Conservation (phyloP, 2,113 vertebrate species). For the Antigone vipio region DNA sequence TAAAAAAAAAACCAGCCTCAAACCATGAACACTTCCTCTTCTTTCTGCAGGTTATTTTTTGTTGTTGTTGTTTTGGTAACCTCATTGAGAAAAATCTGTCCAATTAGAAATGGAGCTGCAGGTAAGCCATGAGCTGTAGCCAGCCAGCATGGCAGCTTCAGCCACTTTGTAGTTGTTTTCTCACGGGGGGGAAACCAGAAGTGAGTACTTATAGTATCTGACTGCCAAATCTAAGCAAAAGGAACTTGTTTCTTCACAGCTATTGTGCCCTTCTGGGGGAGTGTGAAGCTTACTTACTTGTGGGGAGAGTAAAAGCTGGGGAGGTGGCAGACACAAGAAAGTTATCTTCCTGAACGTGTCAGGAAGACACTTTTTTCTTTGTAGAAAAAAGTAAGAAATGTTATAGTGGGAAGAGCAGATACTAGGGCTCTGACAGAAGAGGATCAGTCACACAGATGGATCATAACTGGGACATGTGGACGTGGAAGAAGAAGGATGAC, state of each 20-base stretch:
- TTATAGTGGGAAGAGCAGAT: background rate
- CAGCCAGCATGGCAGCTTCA: background rate
- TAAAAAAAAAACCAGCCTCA: background rate
- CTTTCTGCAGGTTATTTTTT: background rate
- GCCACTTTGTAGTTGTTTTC: background rate
- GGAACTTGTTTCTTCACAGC: background rate
- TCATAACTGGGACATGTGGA: background rate
- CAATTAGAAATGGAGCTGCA: background rate
- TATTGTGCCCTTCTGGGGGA: constrained; percentile 35
- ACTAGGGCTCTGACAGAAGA: background rate
- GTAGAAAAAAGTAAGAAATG: background rate
- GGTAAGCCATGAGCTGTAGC: background rate
- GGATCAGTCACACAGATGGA: background rate
- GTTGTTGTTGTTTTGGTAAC: no score
- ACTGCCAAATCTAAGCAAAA: background rate
- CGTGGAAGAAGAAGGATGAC: background rate
- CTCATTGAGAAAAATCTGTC: background rate
- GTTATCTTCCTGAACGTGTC: background rate
- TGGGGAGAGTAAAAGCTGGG: background rate
- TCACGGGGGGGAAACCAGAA: background rate
- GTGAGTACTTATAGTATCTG: background rate
- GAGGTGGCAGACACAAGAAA: constrained; percentile 11
- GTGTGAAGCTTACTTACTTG: background rate
- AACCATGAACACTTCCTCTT: background rate
- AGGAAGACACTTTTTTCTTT: background rate